Evolutionary conservation across 2,113 vertebrate genomes (phyloP).

Genomic region (Oostethus manadensis): DNA sequence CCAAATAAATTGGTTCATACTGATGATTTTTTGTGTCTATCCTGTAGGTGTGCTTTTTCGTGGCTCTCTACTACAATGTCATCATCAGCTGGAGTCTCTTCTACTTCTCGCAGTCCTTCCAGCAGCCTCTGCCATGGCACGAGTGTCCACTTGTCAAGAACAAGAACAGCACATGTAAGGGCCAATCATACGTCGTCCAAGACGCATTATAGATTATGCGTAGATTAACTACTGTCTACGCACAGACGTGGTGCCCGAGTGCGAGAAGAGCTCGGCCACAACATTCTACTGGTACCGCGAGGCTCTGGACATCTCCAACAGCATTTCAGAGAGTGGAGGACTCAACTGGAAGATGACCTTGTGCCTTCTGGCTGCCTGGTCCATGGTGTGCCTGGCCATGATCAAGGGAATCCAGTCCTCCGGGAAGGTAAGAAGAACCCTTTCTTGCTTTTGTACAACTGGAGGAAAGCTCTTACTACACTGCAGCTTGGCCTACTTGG

Average conservation of each 20-base stretch:
- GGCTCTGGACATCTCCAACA: constrained; percentile 89
- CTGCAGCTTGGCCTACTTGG: constrained; percentile 6
- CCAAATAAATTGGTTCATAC: too few species aligned
- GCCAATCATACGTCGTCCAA: too few species aligned
- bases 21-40: background rate
- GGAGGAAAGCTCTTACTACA: constrained; percentile 1
- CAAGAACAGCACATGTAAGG: constrained; percentile 82
- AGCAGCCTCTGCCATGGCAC: constrained; percentile 92
- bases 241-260: constrained; percentile 88
- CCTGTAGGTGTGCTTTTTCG: constrained; percentile 88
- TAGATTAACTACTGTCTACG: constrained; percentile 9
- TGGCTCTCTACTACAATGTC: constrained; percentile 97
- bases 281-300: constrained; percentile 97
- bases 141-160: constrained; percentile 94
- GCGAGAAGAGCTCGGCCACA: constrained; percentile 93
- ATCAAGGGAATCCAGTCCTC: constrained; percentile 98
- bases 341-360: constrained; percentile 96
- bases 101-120: constrained; percentile 98
- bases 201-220: background rate
- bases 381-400: constrained; percentile 94
- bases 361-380: constrained; percentile 87
- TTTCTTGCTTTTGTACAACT: background rate
- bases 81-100: constrained; percentile 98
- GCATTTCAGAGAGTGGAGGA: constrained; percentile 86
- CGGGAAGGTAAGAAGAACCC: constrained; percentile 79